These are phyloP conservation scores for Xanthostigma xanthostigma DNA, from an alignment of 2,888 invertebrate genomes.

Conservation along the genomic window DNA sequence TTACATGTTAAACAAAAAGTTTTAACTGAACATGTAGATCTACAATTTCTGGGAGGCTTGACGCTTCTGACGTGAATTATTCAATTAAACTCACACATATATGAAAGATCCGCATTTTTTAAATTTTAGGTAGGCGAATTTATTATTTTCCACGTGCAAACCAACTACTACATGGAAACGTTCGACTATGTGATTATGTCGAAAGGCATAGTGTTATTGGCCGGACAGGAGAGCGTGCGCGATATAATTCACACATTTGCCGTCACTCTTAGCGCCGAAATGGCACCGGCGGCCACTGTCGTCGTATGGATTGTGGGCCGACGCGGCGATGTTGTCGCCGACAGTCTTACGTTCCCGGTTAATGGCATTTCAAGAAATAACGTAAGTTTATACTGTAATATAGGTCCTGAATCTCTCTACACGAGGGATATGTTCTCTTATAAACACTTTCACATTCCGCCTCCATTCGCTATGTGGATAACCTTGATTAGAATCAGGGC, in stretches of 20 bases:
- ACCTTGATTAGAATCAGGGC: too few species aligned
- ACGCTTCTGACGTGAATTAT: too few species aligned
- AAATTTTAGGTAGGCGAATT: slow-evolving; percentile 71
- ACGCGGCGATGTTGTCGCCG: slow-evolving; percentile 75
- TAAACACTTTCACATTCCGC: too few species aligned
- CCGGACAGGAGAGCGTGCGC: slow-evolving; percentile 73
- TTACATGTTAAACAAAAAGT: too few species aligned
- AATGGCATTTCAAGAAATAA: slow-evolving; percentile 90
- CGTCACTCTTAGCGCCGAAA: slow-evolving; percentile 67
- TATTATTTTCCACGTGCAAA: slow-evolving; percentile 84
- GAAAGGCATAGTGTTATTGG: slow-evolving; percentile 77
- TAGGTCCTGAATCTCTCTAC: neutral
- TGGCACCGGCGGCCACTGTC: slow-evolving; percentile 85
- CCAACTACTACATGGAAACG: slow-evolving; percentile 76
- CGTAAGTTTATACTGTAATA: slow-evolving; percentile 28
- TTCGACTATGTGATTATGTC: slow-evolving; percentile 88
- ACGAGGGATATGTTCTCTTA: too few species aligned
- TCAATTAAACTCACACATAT: neutral
- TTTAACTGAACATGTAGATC: too few species aligned
- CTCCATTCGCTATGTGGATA: too few species aligned
- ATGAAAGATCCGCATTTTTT: neutral
- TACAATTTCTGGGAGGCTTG: neutral
- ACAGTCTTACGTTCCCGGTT: slow-evolving; percentile 91
- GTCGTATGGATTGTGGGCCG: slow-evolving; percentile 76
- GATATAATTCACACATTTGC: slow-evolving; percentile 66